Evolutionary conservation across 2,113 vertebrate species (phyloP).

Genomic region (Pteronura brasiliensis): DNA sequence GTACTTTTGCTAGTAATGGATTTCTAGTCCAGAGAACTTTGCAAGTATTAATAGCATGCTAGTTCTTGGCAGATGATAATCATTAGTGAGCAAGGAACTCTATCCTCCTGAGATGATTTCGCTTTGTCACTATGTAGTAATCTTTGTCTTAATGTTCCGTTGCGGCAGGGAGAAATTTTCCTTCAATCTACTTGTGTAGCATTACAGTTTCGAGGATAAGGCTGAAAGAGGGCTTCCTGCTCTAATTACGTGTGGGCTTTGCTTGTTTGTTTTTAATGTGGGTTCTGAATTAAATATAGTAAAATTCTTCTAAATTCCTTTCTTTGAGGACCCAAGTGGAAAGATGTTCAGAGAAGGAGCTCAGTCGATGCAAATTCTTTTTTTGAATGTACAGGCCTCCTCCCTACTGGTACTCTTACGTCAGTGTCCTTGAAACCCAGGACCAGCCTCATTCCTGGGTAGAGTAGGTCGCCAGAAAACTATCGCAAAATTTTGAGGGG

Average conservation of each 20-base stretch:
- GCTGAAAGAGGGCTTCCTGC: neutral
- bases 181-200: neutral
- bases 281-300: neutral
- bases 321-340: neutral
- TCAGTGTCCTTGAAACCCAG: neutral
- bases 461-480: neutral
- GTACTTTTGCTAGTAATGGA: constrained; percentile 43
- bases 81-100: constrained; percentile 63
- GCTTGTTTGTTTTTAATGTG: neutral
- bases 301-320: neutral
- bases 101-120: constrained; percentile 63
- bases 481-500: neutral
- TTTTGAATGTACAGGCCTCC: neutral
- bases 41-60: constrained; percentile 59
- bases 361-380: neutral
- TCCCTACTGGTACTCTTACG: neutral
- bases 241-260: neutral
- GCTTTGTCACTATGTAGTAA: constrained; percentile 61
- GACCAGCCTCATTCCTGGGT: neutral
- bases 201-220: neutral
- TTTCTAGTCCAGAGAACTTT: constrained; percentile 63
- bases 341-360: neutral
- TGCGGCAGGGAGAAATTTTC: constrained; percentile 36
- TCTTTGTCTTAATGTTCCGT: neutral
- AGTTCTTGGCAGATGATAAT: constrained; percentile 69